Percentiles rank a stretch among this genome's conserved stretches.
These are phyloP conservation scores for Stegophylla sp. DNA, from an alignment of 2,888 invertebrate species.

Conservation along the genomic window DNA sequence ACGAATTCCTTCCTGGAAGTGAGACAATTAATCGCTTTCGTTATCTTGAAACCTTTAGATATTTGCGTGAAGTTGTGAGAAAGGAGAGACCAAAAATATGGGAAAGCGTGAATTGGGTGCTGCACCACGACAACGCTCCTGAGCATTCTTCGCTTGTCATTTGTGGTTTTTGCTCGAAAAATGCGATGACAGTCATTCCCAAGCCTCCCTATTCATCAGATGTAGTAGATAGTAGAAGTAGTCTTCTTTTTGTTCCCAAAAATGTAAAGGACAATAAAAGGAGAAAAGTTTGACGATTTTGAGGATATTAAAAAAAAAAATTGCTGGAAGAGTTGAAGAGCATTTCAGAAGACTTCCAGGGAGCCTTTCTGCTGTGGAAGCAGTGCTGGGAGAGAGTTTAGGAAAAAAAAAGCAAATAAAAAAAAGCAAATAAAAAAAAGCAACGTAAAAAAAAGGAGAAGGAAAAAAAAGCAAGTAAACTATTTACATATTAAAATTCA, in stretches of 20 bases:
- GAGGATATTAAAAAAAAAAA: too few relatives aligned
- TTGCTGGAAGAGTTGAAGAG: too few relatives aligned
- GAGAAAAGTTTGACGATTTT: not conserved
- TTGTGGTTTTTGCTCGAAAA: too few relatives aligned
- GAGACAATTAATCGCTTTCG: constrained; percentile 2
- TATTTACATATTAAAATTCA: too few relatives aligned
- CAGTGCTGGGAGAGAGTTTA: too few relatives aligned
- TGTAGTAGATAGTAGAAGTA: constrained; percentile 27
- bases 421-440: too few relatives aligned
- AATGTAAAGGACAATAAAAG: constrained; percentile 38
- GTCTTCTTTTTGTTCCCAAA: constrained; percentile 45
- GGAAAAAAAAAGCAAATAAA: too few relatives aligned
- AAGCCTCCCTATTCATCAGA: constrained; percentile 33
- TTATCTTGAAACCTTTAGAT: not conserved
- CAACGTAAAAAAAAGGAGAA: too few relatives aligned
- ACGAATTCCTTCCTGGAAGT: not conserved
- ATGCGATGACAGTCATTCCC: not conserved
- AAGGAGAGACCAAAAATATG: not conserved
- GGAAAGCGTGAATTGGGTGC: not conserved
- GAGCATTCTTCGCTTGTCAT: too few relatives aligned
- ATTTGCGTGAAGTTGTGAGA: not conserved
- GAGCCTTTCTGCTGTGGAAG: too few relatives aligned
- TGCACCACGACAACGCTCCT: not conserved
- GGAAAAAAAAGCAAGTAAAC: too few relatives aligned
- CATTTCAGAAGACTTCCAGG: too few relatives aligned